These are phyloP conservation scores for Xenopus petersii DNA, from an alignment of 2,797 vertebrate species.

Conservation along the genomic window DNA sequence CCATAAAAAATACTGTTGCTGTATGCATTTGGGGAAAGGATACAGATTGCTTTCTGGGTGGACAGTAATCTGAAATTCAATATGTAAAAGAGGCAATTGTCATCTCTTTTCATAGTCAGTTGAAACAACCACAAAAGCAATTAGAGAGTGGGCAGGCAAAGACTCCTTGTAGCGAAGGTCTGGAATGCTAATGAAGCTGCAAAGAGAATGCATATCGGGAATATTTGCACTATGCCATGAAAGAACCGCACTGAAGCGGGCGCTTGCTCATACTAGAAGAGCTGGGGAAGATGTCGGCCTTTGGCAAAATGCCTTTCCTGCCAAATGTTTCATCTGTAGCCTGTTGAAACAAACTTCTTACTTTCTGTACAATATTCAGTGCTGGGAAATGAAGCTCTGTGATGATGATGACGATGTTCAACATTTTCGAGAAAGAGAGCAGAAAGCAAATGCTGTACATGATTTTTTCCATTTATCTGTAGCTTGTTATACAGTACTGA, in stretches of 20 bases:
- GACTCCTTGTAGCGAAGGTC: constrained; percentile 39
- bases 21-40: constrained; percentile 51
- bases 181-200: constrained; percentile 57
- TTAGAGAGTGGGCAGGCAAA: constrained; percentile 53
- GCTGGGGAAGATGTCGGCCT: constrained; percentile 18
- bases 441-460: constrained; percentile 3
- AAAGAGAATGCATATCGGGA: constrained; percentile 47
- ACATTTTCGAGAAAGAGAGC: constrained; percentile 22
- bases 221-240: constrained; percentile 42
- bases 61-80: constrained; percentile 52
- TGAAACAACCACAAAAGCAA: constrained; percentile 56
- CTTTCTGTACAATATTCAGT: constrained; percentile 27
- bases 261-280: constrained; percentile 33
- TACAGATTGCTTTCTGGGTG: constrained; percentile 52
- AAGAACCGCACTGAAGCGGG: constrained; percentile 38
- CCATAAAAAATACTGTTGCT: neutral
- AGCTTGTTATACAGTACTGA: too few relatives aligned
- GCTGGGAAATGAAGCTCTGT: constrained; percentile 5
- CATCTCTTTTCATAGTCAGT: constrained; percentile 50
- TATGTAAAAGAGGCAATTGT: constrained; percentile 51
- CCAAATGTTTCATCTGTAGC: constrained; percentile 35
- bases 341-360: constrained; percentile 25
- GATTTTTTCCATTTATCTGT: neutral
- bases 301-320: constrained; percentile 38
- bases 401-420: constrained; percentile 3